Base-by-base conservation (phyloP, 2,797 vertebrate species). In the Todus mexicanus region DNA sequence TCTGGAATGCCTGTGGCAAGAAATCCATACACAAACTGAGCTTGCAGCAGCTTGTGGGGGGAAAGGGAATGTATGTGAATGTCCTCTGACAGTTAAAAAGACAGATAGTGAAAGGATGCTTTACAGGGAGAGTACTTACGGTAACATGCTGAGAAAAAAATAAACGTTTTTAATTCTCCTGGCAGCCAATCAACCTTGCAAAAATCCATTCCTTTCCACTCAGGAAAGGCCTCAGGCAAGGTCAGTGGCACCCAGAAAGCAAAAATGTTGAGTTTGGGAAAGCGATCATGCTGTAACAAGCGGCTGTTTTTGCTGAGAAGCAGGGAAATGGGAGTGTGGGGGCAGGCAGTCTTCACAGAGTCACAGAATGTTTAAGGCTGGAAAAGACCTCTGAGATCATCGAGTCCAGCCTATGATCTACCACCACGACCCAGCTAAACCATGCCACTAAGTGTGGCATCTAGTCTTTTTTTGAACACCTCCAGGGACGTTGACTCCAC, bases 41-140 rank as follows among this genome's bases (percentile, higher is more conserved):
- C 37, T 90, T 91, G 59, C 42, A 90, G 59, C 84, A 85, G 33
- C 59, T 69, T 40, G 70, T 14, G n/a, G 42, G 29, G 40, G 47
- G 79, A 91, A 85, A 61, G n/a, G 51, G 63, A 95, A 87, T 68
- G 75, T 54, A 84, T 23, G 59, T 3, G 33, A 84, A 70, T 53
- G n/a, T 85, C 75, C 54, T 96, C 77, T 81, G 89, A 75, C 59
- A 85, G 63, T 74, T 93, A 77, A 63, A 79, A 90, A 92, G 73
- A 27, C 78, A 93, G 79, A 60, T 47, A 68, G n/a, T 43, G 54
- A 65, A 85, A 90, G 51, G 73, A 81, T 92, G 40, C 76, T 93
- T 81, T 70, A 57, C 65, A 74, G 66, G 54, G 59, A 80, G 75
- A 74, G 38, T 27, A 86, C 66, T 80, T 87, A 83, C 0, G 8